Conservation (phyloP, 2,797 vertebrate genomes). For the Protonibea diacanthus region DNA sequence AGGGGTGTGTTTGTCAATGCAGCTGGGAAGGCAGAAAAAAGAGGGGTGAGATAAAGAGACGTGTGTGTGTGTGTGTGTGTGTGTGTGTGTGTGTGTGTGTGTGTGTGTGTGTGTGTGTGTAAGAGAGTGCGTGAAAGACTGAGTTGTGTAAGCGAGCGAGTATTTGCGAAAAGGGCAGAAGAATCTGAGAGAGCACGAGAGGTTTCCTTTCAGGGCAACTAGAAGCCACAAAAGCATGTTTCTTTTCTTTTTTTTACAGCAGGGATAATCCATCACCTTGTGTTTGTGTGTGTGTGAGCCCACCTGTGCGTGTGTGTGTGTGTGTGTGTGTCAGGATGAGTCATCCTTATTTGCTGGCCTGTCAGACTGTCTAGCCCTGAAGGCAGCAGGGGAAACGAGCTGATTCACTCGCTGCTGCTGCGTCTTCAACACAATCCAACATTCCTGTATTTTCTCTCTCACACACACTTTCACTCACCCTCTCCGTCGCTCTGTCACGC, state of each 20-base stretch:
- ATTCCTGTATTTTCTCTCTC: conserved; percentile 12
- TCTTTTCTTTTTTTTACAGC: conserved; percentile 48
- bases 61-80: background rate
- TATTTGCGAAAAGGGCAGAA: conserved; percentile 32
- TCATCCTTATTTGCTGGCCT: conserved; percentile 74
- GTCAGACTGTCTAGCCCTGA: conserved; percentile 70
- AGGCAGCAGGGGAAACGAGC: conserved; percentile 53
- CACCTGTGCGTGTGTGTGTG: conserved; percentile 4
- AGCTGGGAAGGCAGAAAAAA: conserved; percentile 10
- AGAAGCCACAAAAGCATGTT: conserved; percentile 44
- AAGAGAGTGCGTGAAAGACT: background rate
- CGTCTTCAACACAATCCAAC: conserved; percentile 36
- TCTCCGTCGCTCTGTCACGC: background rate
- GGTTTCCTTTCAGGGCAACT: conserved; percentile 51
- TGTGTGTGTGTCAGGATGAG: conserved; percentile 68
- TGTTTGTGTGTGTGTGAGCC: conserved; percentile 15
- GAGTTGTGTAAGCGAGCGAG: conserved; percentile 9
- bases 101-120: background rate
- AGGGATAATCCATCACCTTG: conserved; percentile 38
- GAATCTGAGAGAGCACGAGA: conserved; percentile 28
- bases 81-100: background rate
- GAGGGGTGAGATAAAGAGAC: background rate
- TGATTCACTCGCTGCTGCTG: conserved; percentile 61
- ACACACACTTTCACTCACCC: conserved; percentile 36
- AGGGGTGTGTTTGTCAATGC: conserved; percentile 47